A percentile compares a stretch with the other conserved stretches of the same genome.
Evolutionary conservation across 2,113 vertebrate species (phyloP).

Genomic region (Holacanthus passer): DNA sequence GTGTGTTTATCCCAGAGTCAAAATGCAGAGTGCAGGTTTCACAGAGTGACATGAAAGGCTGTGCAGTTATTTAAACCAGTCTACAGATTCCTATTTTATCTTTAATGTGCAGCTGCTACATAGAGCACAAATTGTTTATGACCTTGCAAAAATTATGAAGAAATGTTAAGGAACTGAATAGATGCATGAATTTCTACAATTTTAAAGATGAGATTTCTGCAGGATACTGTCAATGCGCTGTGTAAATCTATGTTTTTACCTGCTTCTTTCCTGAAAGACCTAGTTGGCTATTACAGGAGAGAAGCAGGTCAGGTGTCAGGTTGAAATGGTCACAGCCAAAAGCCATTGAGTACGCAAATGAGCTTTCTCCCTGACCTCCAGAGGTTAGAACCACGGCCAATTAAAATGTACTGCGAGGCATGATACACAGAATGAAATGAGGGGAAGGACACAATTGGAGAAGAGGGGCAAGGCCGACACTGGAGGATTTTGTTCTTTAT

Average conservation of each 20-base stretch:
- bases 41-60: neutral
- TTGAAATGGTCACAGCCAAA: slow-evolving; percentile 36
- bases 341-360: slow-evolving; percentile 33
- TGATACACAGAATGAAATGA: neutral
- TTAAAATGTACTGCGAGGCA: slow-evolving; percentile 25
- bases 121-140: neutral
- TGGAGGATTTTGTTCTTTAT: neutral
- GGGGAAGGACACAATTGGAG: neutral
- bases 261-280: slow-evolving; percentile 26
- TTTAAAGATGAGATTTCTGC: neutral
- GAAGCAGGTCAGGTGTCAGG: slow-evolving; percentile 50
- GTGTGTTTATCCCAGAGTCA: neutral
- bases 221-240: neutral
- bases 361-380: slow-evolving; percentile 18
- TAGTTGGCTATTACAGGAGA: slow-evolving; percentile 14
- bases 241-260: neutral
- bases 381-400: slow-evolving; percentile 16
- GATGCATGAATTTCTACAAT: neutral
- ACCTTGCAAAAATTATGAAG: neutral
- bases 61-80: neutral
- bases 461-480: neutral
- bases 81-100: neutral
- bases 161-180: neutral
- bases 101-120: neutral
- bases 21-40: neutral